Conservation (phyloP, 1,140 invertebrate species). For the Rhopalosiphum padi region DNA sequence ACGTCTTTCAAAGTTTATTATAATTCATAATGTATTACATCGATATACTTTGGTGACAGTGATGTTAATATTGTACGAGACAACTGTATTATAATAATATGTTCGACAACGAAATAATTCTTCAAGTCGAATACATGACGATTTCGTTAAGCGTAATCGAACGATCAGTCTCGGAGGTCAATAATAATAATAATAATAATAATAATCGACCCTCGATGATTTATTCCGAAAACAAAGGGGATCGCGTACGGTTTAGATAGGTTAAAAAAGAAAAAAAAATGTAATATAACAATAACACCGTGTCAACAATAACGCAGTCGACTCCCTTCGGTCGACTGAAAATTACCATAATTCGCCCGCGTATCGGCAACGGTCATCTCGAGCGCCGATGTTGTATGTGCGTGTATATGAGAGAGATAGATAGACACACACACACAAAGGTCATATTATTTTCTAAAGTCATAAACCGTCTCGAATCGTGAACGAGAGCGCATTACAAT, state of each 20-base stretch:
- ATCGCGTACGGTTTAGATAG: not conserved
- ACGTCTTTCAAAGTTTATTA: not conserved
- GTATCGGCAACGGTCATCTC: conserved; percentile 50
- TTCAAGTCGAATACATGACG: not conserved
- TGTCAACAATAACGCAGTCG: conserved; percentile 28
- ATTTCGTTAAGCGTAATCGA: not conserved
- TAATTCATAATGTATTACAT: not conserved
- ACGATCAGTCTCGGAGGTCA: conserved; percentile 8
- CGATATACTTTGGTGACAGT: not conserved
- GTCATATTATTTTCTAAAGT: conserved; percentile 40
- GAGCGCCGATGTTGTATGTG: not conserved
- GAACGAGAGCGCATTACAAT: conserved; percentile 25
- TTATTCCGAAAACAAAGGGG: conserved; percentile 51
- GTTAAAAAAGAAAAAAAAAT: not conserved
- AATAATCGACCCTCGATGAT: conserved; percentile 16
- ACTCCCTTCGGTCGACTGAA: not conserved
- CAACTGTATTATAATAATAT: not conserved
- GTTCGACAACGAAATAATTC: not conserved
- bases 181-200: not conserved
- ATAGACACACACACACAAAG: conserved; percentile 22
- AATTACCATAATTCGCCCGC: conserved; percentile 45
- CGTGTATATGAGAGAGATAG: not conserved
- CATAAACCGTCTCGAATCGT: conserved; percentile 44
- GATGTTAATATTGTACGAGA: not conserved
- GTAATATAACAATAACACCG: conserved; percentile 35